These are phyloP conservation scores for Lophius piscatorius DNA, from an alignment of 2,113 vertebrate genomes.

Conservation along the genomic window DNA sequence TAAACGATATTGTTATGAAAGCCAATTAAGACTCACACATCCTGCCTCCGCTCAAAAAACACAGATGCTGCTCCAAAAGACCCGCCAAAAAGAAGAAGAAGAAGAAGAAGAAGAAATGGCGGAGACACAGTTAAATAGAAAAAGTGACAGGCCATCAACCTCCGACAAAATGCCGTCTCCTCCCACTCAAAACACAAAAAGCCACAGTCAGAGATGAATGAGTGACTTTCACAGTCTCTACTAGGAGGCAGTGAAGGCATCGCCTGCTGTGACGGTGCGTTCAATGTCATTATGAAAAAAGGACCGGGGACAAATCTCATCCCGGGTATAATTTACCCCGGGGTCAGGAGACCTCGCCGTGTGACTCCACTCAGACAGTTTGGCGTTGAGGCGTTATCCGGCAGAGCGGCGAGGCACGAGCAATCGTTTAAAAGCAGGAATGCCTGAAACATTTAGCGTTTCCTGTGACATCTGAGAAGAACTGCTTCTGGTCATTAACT, in stretches of 20 bases:
- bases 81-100: constrained; percentile 57
- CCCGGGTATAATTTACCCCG: too few species aligned
- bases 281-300: constrained; percentile 71
- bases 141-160: constrained; percentile 67
- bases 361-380: too few species aligned
- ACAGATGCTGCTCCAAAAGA: constrained; percentile 82
- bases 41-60: constrained; percentile 76
- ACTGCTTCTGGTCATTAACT: too few species aligned
- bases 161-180: constrained; percentile 67
- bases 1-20: constrained; percentile 79
- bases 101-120: constrained; percentile 17
- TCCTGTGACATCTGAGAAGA: too few species aligned
- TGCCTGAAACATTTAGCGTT: too few species aligned
- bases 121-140: constrained; percentile 50
- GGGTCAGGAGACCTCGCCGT: too few species aligned
- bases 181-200: constrained; percentile 53
- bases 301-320: constrained; percentile 74
- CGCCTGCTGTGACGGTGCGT: constrained; percentile 65
- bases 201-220: constrained; percentile 65
- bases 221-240: constrained; percentile 50
- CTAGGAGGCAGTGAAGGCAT: constrained; percentile 39
- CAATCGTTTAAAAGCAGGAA: too few species aligned
- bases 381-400: too few species aligned
- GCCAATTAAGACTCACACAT: constrained; percentile 75
- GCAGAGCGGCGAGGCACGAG: too few species aligned